Base-by-base conservation (phyloP, 2,888 invertebrate genomes). In the Lepidocyrtoides sp. region DNA sequence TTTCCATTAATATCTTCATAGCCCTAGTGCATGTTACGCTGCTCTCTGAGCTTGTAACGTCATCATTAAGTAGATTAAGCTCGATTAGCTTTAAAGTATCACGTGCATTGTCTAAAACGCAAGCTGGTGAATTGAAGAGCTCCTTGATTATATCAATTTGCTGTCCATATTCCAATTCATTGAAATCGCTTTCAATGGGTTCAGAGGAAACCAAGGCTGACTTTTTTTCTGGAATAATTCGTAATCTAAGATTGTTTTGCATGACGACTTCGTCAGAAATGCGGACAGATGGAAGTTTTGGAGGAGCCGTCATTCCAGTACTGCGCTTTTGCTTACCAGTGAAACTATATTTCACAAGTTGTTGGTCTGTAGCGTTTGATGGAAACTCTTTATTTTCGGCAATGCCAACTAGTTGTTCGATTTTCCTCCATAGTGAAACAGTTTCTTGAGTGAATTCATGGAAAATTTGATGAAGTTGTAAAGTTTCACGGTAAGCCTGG, bases 101-200 rank as follows among this genome's bases (percentile, higher is more conserved):
- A 0, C 4, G 2, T 0, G 7, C 60, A 2, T 57, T 36, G 2
- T 72, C 23, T 3, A 89, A 1, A 20, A n/a, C 17, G 0, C 1
- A 4, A 7, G 48, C 14, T 14, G 89, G 60, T 8, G 54, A 41
- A 26, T 0, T 20, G 12, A 89, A 14, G 20, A 92, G 41, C 14
- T 29, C 36, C 17, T 79, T 60, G 0, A 92, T 90, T 0, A 86
- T 66, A 32, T 91, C 72, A 0, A 91, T 17, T 44, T 87, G 69
- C 1, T 84, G 14, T 10, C 23, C 66, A 63, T 82, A 77, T 0
- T 60, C 44, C 12, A 90, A 44, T n/a, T 88, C 84, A 5, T 14
- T 29, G 48, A 91, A 92, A 26, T 79, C 54, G 12, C 17, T 41
- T 66, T 77, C 48, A n/a, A 1, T 51, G 14, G 2, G 4, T 4